A percentile compares a stretch with the other conserved stretches of the same genome.
phyloP scores from a whole-genome alignment of 2,888 invertebrate genomes.

The Eudemis profundana region DNA sequence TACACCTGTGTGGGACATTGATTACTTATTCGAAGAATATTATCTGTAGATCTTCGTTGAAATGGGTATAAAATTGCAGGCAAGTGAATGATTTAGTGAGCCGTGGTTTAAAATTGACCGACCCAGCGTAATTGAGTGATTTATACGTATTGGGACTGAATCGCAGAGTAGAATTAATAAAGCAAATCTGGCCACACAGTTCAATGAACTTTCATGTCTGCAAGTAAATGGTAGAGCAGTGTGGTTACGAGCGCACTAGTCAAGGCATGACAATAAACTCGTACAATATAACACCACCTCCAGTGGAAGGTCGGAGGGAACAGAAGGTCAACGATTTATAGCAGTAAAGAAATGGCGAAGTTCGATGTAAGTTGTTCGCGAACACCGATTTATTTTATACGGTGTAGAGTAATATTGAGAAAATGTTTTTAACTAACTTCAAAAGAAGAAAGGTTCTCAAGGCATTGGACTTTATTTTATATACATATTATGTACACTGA shows the following conservation, averaged over 20 bases:
- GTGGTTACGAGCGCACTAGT: constrained; percentile 57
- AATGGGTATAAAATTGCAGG: constrained; percentile 4
- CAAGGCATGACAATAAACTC: constrained; percentile 57
- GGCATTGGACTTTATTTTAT: neutral
- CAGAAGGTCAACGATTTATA: constrained; percentile 43
- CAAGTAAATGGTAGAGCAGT: constrained; percentile 32
- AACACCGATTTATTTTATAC: constrained; percentile 40
- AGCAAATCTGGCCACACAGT: constrained; percentile 49
- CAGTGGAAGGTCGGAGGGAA: constrained; percentile 56
- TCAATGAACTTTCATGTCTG: constrained; percentile 52
- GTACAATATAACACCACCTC: constrained; percentile 52
- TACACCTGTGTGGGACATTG: constrained; percentile 7
- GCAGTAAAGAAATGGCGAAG: constrained; percentile 35
- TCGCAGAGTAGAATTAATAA: constrained; percentile 42
- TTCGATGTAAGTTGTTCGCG: constrained; percentile 27
- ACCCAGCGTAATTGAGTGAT: constrained; percentile 4
- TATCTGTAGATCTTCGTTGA: neutral
- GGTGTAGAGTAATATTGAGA: constrained; percentile 41
- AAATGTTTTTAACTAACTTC: neutral
- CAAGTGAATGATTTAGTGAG: constrained; percentile 15
- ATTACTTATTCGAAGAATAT: too few species aligned
- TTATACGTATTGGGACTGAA: constrained; percentile 13
- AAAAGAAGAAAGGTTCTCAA: neutral
- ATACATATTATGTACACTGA: too few species aligned
- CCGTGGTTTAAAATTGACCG: neutral